These are phyloP conservation scores for Nymphicus hollandicus DNA, from an alignment of 2,113 vertebrate genomes.

Conservation along the genomic window DNA sequence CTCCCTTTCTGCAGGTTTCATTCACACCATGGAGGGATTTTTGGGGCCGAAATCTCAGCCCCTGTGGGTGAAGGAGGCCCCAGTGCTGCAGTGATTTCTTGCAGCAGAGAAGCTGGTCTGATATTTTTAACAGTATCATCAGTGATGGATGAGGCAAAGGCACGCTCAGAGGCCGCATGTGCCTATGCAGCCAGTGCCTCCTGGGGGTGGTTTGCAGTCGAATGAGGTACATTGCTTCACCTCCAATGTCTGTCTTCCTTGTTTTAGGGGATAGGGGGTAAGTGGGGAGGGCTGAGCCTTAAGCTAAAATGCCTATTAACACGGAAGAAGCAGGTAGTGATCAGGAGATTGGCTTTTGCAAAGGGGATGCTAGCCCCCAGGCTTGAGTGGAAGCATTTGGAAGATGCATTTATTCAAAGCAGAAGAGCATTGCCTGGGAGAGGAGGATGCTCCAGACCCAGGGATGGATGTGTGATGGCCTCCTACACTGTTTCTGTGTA, in stretches of 20 bases:
- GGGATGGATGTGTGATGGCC: rapidly evolving
- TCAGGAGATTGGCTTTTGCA: background rate
- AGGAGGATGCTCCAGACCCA: background rate
- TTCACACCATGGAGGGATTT: background rate
- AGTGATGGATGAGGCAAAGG: background rate
- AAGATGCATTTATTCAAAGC: background rate
- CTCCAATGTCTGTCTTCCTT: background rate
- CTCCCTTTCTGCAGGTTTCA: background rate
- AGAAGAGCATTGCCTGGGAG: background rate
- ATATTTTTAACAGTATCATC: background rate
- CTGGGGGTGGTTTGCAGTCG: background rate
- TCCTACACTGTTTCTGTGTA: background rate
- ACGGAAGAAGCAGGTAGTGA: background rate
- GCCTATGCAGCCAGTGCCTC: background rate
- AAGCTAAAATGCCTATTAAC: background rate
- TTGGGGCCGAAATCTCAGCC: background rate
- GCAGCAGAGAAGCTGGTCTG: background rate
- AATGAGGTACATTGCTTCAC: background rate
- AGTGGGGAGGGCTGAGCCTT: background rate
- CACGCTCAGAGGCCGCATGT: background rate
- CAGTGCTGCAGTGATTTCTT: background rate
- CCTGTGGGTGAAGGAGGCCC: background rate
- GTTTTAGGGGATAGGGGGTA: background rate
- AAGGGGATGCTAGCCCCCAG: background rate
- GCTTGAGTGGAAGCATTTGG: background rate